These are phyloP conservation scores for Oryzias javanicus DNA, from an alignment of 2,113 vertebrate species.

Conservation along the genomic window DNA sequence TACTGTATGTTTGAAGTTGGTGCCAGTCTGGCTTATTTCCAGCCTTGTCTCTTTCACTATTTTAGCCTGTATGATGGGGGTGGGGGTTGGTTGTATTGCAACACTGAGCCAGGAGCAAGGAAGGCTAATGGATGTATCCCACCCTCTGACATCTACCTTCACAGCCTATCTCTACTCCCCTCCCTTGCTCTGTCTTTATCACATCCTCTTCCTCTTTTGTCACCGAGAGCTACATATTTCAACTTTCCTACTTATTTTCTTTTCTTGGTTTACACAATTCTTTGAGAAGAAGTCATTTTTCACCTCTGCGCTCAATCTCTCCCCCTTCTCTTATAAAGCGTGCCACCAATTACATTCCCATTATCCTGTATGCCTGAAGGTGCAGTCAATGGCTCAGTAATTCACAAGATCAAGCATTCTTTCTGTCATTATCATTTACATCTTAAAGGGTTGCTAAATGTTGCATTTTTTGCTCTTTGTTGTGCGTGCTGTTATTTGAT, in stretches of 20 bases:
- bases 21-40: constrained; percentile 71
- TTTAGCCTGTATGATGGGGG: constrained; percentile 39
- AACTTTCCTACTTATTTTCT: constrained; percentile 31
- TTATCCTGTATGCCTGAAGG: constrained; percentile 49
- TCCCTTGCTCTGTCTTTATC: constrained; percentile 59
- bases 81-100: constrained; percentile 38
- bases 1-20: constrained; percentile 72
- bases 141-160: constrained; percentile 63
- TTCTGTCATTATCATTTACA: constrained; percentile 50
- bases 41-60: constrained; percentile 58
- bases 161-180: constrained; percentile 46
- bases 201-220: constrained; percentile 41
- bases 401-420: constrained; percentile 34
- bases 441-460: constrained; percentile 46
- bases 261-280: constrained; percentile 40
- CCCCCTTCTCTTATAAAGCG: constrained; percentile 53
- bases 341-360: constrained; percentile 63
- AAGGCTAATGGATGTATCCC: constrained; percentile 73
- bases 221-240: constrained; percentile 43
- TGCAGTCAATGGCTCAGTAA: constrained; percentile 46
- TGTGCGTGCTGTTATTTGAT: constrained; percentile 43
- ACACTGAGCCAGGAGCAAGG: constrained; percentile 67
- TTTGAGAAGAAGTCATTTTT: constrained; percentile 52
- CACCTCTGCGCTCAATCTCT: constrained; percentile 45
- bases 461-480: constrained; percentile 43